These are phyloP conservation scores for Oreochromis niloticus DNA, from an alignment of 2,113 vertebrate species.

Conservation along the genomic window DNA sequence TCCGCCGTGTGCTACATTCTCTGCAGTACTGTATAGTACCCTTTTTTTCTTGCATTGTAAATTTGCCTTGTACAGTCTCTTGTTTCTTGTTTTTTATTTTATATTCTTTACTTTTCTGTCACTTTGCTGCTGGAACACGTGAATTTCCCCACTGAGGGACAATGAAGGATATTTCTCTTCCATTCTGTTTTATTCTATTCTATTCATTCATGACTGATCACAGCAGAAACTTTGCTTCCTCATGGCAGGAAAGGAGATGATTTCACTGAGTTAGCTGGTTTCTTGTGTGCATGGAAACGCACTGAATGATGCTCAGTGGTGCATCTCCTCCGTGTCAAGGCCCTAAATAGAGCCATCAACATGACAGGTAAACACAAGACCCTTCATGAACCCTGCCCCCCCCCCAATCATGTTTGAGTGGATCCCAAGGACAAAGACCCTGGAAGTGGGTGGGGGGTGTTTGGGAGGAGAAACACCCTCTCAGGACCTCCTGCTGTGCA, in stretches of 20 bases:
- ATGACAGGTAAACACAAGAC: slow-evolving; percentile 4
- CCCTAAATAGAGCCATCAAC: slow-evolving; percentile 11
- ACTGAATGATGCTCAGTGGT: not conserved
- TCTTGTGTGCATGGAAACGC: not conserved
- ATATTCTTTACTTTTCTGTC: not conserved
- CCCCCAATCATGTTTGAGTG: not conserved
- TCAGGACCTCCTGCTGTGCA: not conserved
- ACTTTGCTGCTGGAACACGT: not conserved
- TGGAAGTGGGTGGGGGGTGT: not conserved
- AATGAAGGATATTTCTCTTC: not conserved
- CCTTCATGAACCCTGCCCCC: not conserved
- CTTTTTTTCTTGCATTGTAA: not conserved
- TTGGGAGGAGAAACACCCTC: not conserved
- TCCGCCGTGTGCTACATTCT: not conserved
- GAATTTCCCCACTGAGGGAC: not conserved
- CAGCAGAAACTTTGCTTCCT: not conserved
- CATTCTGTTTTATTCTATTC: not conserved
- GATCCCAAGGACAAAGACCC: not conserved
- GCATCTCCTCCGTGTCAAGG: not conserved
- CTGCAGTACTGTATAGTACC: too few relatives aligned
- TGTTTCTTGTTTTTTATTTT: not conserved
- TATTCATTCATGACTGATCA: not conserved
- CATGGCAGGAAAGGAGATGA: not conserved
- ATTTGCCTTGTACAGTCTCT: not conserved
- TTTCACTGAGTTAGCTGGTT: not conserved